These are phyloP conservation scores for Notothenia rossii DNA, from an alignment of 2,113 vertebrate species.

Conservation along the genomic window DNA sequence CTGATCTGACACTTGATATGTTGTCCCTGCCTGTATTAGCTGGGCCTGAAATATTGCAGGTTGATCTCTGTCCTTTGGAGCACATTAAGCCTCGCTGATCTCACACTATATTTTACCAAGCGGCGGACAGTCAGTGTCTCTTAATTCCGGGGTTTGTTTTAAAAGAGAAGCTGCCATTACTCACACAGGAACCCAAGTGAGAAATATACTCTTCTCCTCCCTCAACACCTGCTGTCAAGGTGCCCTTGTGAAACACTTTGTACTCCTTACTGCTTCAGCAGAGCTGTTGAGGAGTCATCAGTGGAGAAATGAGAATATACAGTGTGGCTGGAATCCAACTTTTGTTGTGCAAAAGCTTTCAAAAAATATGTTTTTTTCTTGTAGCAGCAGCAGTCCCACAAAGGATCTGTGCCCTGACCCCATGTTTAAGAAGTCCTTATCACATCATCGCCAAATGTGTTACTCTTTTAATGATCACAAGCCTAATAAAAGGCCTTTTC, in stretches of 20 bases:
- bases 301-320: not conserved
- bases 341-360: not conserved
- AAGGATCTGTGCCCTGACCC: not conserved
- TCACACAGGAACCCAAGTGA: slow-evolving; percentile 49
- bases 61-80: slow-evolving; percentile 64
- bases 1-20: slow-evolving; percentile 64
- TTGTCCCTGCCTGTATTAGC: slow-evolving; percentile 42
- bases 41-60: slow-evolving; percentile 61
- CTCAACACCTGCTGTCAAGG: slow-evolving; percentile 32
- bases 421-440: slow-evolving; percentile 38
- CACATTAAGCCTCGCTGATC: slow-evolving; percentile 60
- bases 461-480: slow-evolving; percentile 39
- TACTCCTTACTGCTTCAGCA: slow-evolving; percentile 1
- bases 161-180: slow-evolving; percentile 38
- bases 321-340: not conserved
- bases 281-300: slow-evolving; percentile 8
- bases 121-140: slow-evolving; percentile 6
- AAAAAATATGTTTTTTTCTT: not conserved
- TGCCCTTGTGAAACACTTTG: slow-evolving; percentile 40
- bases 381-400: not conserved
- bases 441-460: slow-evolving; percentile 40
- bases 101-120: slow-evolving; percentile 37
- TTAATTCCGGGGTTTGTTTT: slow-evolving; percentile 50
- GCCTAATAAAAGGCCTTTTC: slow-evolving; percentile 28
- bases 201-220: slow-evolving; percentile 41